A percentile compares a stretch with the other conserved stretches of the same genome.
phyloP scores from a whole-genome alignment of 2,113 vertebrate species.

The Alligator sinensis region DNA sequence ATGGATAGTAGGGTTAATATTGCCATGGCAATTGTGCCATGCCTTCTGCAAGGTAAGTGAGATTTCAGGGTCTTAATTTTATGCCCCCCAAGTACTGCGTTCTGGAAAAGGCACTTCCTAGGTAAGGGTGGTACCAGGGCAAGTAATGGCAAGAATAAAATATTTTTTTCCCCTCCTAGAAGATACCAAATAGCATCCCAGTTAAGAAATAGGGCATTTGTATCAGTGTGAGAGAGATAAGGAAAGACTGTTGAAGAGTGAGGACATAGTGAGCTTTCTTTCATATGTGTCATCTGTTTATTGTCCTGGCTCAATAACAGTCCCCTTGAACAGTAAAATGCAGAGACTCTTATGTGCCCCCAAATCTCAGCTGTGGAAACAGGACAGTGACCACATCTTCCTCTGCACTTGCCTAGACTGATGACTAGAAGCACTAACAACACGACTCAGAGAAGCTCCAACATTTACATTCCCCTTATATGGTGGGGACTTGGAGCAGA shows the following conservation, averaged over 20 bases:
- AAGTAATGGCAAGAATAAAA: neutral
- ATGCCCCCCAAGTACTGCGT: neutral
- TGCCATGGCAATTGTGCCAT: rapidly evolving
- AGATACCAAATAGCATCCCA: neutral
- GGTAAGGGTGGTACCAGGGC: neutral
- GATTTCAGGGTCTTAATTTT: neutral
- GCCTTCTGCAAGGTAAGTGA: neutral
- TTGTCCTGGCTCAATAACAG: neutral
- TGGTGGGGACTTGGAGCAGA: rapidly evolving
- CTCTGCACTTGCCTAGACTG: neutral
- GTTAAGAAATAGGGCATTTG: too few species aligned
- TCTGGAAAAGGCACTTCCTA: too few species aligned
- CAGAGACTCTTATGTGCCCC: neutral
- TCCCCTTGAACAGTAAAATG: neutral
- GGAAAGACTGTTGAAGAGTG: neutral
- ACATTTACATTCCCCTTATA: neutral
- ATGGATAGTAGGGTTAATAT: too few species aligned
- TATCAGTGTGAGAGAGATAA: neutral
- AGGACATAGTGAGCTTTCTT: rapidly evolving
- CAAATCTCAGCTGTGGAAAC: neutral
- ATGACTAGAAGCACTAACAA: neutral
- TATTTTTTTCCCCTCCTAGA: neutral
- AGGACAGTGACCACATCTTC: neutral
- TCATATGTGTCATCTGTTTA: neutral
- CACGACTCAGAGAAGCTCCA: neutral